Evolutionary conservation across 2,797 vertebrate genomes (phyloP).

Genomic region (Peromyscus melanophrys): DNA sequence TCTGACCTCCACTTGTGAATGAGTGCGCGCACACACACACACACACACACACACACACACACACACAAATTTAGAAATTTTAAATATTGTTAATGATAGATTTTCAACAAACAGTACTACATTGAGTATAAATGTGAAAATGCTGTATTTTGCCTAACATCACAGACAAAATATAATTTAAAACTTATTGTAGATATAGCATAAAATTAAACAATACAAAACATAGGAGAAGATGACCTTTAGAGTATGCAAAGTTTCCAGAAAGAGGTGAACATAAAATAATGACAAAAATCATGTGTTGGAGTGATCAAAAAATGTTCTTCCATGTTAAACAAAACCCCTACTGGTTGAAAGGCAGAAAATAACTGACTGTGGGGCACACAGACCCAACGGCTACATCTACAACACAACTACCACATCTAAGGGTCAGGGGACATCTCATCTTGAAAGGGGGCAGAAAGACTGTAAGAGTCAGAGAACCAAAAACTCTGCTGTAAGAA

Average conservation of each 20-base stretch:
- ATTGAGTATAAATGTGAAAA: neutral
- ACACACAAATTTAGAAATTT: neutral
- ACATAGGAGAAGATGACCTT: neutral
- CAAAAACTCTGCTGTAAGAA: neutral
- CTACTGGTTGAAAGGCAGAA: neutral
- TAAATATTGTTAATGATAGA: neutral
- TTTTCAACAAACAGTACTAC: neutral
- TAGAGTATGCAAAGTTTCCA: neutral
- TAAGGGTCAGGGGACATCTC: neutral
- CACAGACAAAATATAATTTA: neutral
- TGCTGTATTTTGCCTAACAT: neutral
- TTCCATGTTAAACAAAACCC: neutral
- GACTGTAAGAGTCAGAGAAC: neutral
- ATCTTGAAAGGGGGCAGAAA: neutral
- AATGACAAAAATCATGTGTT: neutral
- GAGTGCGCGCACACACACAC: neutral
- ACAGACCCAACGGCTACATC: neutral
- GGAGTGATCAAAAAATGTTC: neutral
- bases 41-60: neutral
- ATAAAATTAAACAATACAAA: conserved; percentile 35
- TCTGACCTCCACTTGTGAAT: neutral
- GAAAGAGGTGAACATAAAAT: neutral
- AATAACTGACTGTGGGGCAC: neutral
- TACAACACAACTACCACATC: neutral
- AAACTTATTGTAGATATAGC: neutral